Percentiles rank a stretch among this genome's conserved stretches.
These are phyloP conservation scores for Rhabdomys pumilio DNA, from an alignment of 2,797 vertebrate species.

Conservation along the genomic window DNA sequence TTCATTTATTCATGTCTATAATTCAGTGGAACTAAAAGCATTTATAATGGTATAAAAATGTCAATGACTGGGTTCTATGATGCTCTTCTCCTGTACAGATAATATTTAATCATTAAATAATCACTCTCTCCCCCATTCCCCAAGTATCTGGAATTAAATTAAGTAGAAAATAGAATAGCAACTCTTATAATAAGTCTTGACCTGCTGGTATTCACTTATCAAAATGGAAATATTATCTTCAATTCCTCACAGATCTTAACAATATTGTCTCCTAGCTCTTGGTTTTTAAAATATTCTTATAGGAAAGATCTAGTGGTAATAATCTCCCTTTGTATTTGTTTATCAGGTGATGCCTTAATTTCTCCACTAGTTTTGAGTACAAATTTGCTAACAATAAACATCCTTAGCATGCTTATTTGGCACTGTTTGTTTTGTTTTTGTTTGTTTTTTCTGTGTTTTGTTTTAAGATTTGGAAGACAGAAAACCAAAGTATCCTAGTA, in stretches of 20 bases:
- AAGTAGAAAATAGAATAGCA: not conserved
- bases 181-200: not conserved
- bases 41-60: not conserved
- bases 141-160: not conserved
- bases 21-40: not conserved
- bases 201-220: not conserved
- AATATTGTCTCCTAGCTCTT: not conserved
- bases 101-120: not conserved
- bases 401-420: not conserved
- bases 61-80: not conserved
- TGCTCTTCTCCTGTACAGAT: not conserved
- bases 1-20: not conserved
- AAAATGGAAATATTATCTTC: not conserved
- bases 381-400: not conserved
- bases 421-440: not conserved
- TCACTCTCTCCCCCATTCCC: too few relatives aligned
- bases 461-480: not conserved
- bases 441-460: not conserved
- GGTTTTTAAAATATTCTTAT: not conserved
- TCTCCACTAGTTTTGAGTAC: not conserved
- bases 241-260: not conserved
- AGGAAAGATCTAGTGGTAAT: not conserved
- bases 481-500: not conserved
- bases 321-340: not conserved
- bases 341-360: not conserved